Base-by-base conservation (phyloP, 2,888 invertebrate species). In the Ophion ellenae region DNA sequence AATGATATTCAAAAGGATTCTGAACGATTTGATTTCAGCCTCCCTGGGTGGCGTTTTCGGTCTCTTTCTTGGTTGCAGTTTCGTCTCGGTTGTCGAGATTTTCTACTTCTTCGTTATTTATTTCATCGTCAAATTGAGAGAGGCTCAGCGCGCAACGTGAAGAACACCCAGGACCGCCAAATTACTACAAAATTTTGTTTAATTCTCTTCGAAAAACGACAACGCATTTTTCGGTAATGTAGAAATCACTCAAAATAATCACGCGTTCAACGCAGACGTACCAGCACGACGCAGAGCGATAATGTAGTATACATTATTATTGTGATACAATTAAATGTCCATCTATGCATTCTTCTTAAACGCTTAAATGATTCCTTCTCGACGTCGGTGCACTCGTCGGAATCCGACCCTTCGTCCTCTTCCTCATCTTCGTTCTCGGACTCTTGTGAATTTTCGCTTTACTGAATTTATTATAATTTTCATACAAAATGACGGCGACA, bases 11-110 rank as follows among this genome's bases (percentile, higher is more conserved):
- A 5, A 53, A 53, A 53, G 53, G 11, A 14, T 53, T 2, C 14
- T 17, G 14, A 53, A 53, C 17, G 17, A 53, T 81, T 71, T 85
- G 78, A 78, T 94, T 94, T 87, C 87, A 95, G 94, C 94, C 67
- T 94, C 94, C 2, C 91, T 94, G 81, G 94, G 94, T 57, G 94
- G 94, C 76, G 94, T 94, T 7, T 94, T 94, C 88, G 94, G 94
- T 76, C 90, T 95, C 53, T 94, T 94, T 84, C 87, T 95, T 66
- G 94, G 94, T 28, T 94, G 94, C 89, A 95, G 94, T 88, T 93
- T 94, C 83, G 92, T 95, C 63, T 94, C 94, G 32, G 87, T 94
- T 1, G 87, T 93, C 40, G 94, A 95, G 90, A 91, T 94, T 47
- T 79, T 94, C 53, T 94, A 94, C 85, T 94, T 93, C 86, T 90